Conservation (phyloP, 2,113 vertebrate genomes). For the Leiothrix lutea region DNA sequence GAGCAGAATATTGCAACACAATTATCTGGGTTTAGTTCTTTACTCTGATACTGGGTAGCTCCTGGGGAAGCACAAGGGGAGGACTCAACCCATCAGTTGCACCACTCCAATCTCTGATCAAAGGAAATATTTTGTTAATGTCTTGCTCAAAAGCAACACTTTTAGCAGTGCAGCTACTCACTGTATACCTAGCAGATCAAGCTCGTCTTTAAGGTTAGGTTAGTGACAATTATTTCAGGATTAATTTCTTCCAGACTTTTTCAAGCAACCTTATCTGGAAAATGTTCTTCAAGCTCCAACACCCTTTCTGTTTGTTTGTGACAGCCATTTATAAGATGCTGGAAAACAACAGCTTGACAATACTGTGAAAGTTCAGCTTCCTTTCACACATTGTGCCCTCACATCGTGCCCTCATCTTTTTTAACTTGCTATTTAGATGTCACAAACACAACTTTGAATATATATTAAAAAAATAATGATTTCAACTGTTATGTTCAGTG, state of each 20-base stretch:
- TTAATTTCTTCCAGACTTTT: neutral
- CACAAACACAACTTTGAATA: neutral
- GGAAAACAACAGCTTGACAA: neutral
- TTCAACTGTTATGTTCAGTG: neutral
- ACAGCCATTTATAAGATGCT: neutral
- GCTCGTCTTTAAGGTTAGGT: neutral
- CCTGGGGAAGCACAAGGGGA: neutral
- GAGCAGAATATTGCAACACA: neutral
- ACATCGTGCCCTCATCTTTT: neutral
- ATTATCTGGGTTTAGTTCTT: neutral
- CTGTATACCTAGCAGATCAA: neutral
- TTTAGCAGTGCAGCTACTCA: neutral
- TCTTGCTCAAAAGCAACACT: neutral
- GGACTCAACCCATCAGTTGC: neutral
- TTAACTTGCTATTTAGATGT: neutral
- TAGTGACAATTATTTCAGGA: neutral
- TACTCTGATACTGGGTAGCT: neutral
- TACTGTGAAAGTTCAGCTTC: neutral
- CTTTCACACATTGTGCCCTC: neutral
- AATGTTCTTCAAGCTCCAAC: neutral
- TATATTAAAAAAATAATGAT: neutral
- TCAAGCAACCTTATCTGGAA: neutral
- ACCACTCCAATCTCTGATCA: neutral
- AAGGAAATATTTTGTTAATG: neutral
- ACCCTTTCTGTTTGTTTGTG: neutral